phyloP scores from a whole-genome alignment of 2,797 vertebrate species.

The Aulostomus chinensis region DNA sequence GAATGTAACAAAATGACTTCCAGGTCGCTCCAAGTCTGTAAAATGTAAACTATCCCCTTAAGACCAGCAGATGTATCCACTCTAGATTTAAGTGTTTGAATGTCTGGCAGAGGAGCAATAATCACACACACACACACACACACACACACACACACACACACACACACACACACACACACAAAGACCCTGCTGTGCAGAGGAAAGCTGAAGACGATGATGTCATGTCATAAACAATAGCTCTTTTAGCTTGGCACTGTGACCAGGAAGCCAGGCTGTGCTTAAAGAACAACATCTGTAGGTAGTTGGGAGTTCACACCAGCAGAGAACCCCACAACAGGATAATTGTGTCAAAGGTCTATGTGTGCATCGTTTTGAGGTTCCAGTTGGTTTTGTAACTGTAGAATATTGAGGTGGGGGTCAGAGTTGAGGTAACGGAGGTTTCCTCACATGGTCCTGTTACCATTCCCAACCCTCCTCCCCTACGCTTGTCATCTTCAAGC shows the following conservation, averaged over 20 bases:
- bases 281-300: constrained; percentile 82
- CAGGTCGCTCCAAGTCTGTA: constrained; percentile 19
- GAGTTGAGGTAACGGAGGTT: neutral
- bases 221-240: constrained; percentile 83
- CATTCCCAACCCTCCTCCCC: no score
- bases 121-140: constrained; percentile 28
- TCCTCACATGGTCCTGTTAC: neutral
- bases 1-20: constrained; percentile 10
- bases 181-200: constrained; percentile 73
- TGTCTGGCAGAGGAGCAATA: constrained; percentile 58
- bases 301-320: neutral
- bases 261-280: constrained; percentile 80
- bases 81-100: constrained; percentile 60
- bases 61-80: constrained; percentile 73
- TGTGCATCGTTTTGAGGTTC: constrained; percentile 44
- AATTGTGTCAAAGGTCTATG: constrained; percentile 26
- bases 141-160: constrained; percentile 27
- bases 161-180: constrained; percentile 10
- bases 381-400: constrained; percentile 24
- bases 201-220: constrained; percentile 83
- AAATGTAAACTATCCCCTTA: constrained; percentile 42
- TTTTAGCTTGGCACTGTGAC: constrained; percentile 77
- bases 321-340: neutral
- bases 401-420: constrained; percentile 15
- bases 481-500: no score